phyloP scores from a whole-genome alignment of 2,797 vertebrate species.

The Leucoraja ocellata region DNA sequence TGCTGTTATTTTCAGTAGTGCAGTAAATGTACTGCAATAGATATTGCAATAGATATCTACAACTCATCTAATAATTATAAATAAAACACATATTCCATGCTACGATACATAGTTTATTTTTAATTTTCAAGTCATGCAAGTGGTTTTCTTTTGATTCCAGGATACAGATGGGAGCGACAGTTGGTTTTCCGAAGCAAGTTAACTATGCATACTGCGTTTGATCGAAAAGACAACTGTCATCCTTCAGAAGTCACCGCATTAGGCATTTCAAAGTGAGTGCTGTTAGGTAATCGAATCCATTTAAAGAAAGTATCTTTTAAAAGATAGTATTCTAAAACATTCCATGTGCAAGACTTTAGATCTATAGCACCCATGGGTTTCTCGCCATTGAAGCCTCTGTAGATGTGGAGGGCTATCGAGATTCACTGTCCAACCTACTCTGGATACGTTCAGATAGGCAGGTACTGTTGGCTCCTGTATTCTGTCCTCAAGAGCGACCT shows the following conservation, averaged over 20 bases:
- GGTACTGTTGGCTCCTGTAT: too few species aligned
- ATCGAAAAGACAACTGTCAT: slow-evolving; percentile 93
- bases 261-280: slow-evolving; percentile 85
- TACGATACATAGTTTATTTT: neutral
- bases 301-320: neutral
- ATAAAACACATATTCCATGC: neutral
- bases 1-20: neutral
- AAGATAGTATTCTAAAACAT: neutral
- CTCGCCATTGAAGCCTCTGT: too few species aligned
- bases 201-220: slow-evolving; percentile 97
- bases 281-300: neutral
- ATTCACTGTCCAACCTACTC: too few species aligned
- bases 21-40: neutral
- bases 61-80: neutral
- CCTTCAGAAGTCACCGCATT: slow-evolving; percentile 88
- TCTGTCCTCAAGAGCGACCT: too few species aligned
- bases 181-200: slow-evolving; percentile 94
- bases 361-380: too few species aligned
- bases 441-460: too few species aligned
- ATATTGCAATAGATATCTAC: neutral
- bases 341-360: too few species aligned
- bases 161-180: slow-evolving; percentile 95
- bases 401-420: too few species aligned
- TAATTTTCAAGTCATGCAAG: neutral
- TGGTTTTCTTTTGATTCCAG: slow-evolving; percentile 53